These are phyloP conservation scores for Drosophila trapezifrons DNA, from an alignment of 1,140 invertebrate genomes.

Conservation along the genomic window DNA sequence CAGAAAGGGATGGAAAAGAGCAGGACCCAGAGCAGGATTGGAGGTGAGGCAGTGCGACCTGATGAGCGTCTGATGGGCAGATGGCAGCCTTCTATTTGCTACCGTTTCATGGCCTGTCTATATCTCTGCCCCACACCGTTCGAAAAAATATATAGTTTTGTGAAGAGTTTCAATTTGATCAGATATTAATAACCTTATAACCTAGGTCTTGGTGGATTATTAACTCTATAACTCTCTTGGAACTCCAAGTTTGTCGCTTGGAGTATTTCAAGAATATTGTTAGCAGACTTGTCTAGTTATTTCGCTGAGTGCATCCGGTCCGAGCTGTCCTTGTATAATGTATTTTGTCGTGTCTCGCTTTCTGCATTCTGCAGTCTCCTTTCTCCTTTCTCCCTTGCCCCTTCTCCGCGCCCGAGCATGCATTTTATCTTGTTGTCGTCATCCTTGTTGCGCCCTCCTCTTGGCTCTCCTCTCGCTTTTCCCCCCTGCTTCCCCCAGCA, in stretches of 20 bases:
- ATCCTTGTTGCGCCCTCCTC: constrained; percentile 48
- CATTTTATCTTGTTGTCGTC: constrained; percentile 81
- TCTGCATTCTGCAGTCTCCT: constrained; percentile 19
- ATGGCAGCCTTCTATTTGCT: constrained; percentile 64
- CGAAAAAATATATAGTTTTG: no score
- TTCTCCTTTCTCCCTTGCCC: neutral
- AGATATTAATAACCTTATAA: no score
- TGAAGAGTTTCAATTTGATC: no score
- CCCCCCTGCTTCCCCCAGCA: constrained; percentile 4
- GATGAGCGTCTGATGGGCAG: constrained; percentile 34
- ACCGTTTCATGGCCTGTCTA: constrained; percentile 62
- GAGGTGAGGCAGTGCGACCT: constrained; percentile 5
- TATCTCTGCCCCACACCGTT: constrained; percentile 5
- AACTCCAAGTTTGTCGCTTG: no score
- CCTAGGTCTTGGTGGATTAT: no score
- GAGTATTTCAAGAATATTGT: no score
- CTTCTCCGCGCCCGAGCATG: constrained; percentile 33
- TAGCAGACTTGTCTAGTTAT: no score
- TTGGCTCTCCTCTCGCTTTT: neutral
- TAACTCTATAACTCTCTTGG: no score
- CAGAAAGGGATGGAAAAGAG: neutral
- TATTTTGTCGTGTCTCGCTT: constrained; percentile 68
- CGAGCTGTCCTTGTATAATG: constrained; percentile 47
- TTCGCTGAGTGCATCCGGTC: constrained; percentile 24
- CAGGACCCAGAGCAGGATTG: neutral